A percentile compares a stretch with the other conserved stretches of the same genome.
phyloP scores from a whole-genome alignment of 2,888 invertebrate genomes.

The Epistrophe grossulariae region DNA sequence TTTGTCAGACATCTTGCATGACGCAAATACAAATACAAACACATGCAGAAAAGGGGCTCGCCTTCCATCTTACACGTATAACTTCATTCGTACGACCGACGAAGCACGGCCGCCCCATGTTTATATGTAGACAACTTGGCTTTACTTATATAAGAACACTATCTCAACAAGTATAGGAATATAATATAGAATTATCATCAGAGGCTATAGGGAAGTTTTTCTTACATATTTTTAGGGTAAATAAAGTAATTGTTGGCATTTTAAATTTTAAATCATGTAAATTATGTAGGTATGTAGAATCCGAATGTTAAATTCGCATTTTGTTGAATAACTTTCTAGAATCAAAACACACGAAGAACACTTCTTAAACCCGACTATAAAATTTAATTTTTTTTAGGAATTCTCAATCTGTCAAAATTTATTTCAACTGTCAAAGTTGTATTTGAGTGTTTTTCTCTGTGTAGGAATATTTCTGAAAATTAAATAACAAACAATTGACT shows the following conservation, averaged over 20 bases:
- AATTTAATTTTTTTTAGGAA: not conserved
- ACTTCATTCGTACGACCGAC: not conserved
- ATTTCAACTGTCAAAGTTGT: not conserved
- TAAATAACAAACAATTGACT: no score
- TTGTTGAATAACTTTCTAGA: no score
- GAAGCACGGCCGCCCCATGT: not conserved
- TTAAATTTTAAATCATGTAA: not conserved
- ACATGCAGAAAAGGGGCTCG: slow-evolving; percentile 21
- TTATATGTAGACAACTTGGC: not conserved
- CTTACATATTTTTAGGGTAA: not conserved
- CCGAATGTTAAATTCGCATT: no score
- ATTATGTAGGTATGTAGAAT: no score
- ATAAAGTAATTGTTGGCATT: not conserved
- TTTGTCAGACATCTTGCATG: slow-evolving; percentile 14
- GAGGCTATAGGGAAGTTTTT: not conserved
- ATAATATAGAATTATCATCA: not conserved
- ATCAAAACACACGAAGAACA: no score
- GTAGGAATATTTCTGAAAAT: no score
- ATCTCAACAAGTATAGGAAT: slow-evolving; percentile 1
- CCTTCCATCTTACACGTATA: slow-evolving; percentile 22
- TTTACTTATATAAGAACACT: slow-evolving; percentile 8
- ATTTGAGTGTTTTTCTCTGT: no score
- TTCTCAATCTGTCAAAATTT: not conserved
- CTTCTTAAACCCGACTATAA: not conserved
- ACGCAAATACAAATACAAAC: slow-evolving; percentile 17